Percentiles rank a stretch among this genome's conserved stretches.
These are phyloP conservation scores for Cheiracanthium punctorium DNA, from an alignment of 2,888 invertebrate genomes.

Conservation along the genomic window DNA sequence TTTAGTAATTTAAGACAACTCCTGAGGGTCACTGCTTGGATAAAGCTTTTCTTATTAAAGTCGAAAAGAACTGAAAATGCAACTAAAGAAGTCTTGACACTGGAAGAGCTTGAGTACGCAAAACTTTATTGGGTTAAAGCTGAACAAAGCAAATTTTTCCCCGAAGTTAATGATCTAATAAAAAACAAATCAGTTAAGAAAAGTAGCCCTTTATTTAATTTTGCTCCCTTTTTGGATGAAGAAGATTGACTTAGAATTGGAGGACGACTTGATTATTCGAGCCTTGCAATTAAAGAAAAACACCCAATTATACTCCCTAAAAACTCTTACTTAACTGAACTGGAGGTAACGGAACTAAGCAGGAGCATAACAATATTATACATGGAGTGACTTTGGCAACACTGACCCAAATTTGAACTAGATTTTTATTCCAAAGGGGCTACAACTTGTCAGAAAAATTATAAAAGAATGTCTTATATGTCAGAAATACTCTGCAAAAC, in stretches of 20 bases:
- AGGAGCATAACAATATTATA: conserved; percentile 70
- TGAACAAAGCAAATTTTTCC: background rate
- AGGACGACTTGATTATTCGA: background rate
- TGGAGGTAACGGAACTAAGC: too few species aligned
- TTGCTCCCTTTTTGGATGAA: background rate
- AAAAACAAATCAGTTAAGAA: background rate
- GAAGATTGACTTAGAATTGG: background rate
- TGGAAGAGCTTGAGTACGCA: background rate
- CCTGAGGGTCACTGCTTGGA: background rate
- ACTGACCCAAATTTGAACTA: conserved; percentile 59
- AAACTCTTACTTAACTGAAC: too few species aligned
- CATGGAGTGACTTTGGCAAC: conserved; percentile 73
- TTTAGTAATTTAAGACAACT: background rate
- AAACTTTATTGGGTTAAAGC: background rate
- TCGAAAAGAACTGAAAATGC: too few species aligned
- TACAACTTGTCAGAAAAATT: too few species aligned
- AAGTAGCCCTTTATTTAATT: too few species aligned
- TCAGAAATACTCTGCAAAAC: too few species aligned
- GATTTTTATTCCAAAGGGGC: conserved; percentile 74
- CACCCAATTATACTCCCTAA: too few species aligned
- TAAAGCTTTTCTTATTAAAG: background rate
- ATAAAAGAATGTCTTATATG: conserved; percentile 71
- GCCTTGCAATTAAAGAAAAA: too few species aligned
- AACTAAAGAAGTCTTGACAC: background rate
- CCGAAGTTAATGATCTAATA: background rate